Base-by-base conservation (phyloP, 2,113 vertebrate species). In the Pelecanus crispus region DNA sequence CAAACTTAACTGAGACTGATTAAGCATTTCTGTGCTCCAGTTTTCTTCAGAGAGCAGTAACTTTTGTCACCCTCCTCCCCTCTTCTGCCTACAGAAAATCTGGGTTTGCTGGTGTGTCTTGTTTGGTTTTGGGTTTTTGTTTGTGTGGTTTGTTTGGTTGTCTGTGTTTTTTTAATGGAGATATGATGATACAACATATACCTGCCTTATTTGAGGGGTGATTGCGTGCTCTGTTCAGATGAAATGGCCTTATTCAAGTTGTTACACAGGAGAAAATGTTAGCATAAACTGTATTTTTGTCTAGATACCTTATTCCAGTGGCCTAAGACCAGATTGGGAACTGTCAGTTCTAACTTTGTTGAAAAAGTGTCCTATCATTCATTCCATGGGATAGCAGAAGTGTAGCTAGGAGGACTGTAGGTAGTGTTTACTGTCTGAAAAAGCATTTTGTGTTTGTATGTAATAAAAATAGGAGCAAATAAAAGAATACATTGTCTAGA, bases 11-110 rank as follows among this genome's bases (percentile, higher is more conserved):
- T 85, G 74, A 83, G 75, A 36, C 74, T 59, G 68, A 85, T 87
- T 58, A 92, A 94, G 66, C 70, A 47, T 87, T 87, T 96, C 65
- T 74, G 19, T 93, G 88, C 38, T 96, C 92, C 52, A 89, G 1
- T 95, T 95, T 91, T 78, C 49, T 73, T 79, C 66, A 82, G 78
- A 77, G 40, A 85, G 38, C 73, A 42, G 6, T 77, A 89, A 62
- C 4, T 77, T 94, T 32, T 92, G n/a, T 80, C 86, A 44, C 71
- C 32, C 8, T 92, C 24, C 47, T 81, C 55, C n/a, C 56, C 11
- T 59, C 40, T 81, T 61, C 94, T 92, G 87, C 95, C 94, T 91
- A 92, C 95, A 89, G 78, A 94, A 89, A 94, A 82, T 94, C 81
- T 96, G 89, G 1, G 63, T 92, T 84, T 92, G 26, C 19, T 87